Evolutionary conservation across 2,113 vertebrate species (phyloP), one percentile per base, ranked within the genome.

Genomic region (Xenus cinereus): DNA sequence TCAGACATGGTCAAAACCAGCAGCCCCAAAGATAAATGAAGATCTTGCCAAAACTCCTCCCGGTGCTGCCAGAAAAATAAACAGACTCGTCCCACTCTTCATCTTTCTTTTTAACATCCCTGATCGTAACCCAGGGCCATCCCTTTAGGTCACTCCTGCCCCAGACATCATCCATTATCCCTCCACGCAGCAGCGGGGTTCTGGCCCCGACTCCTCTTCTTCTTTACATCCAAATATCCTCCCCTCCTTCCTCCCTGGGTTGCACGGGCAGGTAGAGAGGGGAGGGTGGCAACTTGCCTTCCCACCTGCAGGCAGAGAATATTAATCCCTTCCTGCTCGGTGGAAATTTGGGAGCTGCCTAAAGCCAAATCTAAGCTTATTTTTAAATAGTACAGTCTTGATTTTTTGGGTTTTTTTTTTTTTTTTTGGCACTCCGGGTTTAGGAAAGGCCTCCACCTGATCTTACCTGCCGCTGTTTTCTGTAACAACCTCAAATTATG

Each of bases 331-430:
- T 97, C 92, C 92, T 77, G 63, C 53, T 64, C 63, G 2, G 0
- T n/a, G 54, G 51, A 71, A 95, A 60, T 23, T 41, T 33, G 32
- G 75, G 35, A 90, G 62, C 88, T 93, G 62, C 87, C 68, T 91
- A 43, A 79, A 89, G 60, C 28, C 75, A 93, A 63, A 74, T 67
- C 26, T 19, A 32, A 87, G 48, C 89, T 91, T 92, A 91, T 89
- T 94, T 96, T 96, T 84, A 88, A 90, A 43, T 30, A 74, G 51
- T 33, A 59, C 60, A 72, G 24, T 62, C 84, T 73, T 95, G 46
- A 82, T 88, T 92, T 92, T 84, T 57, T 46, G 17, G 4, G 9
- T 46, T 46, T 46, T 48, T 22, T 48, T 22, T 48, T 46, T 46
- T 46, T 48, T 87, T 93, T 94, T 85, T 59, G 32, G 45, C 84